Evolutionary conservation across 2,113 vertebrate species (phyloP).

Genomic region (Machaerirhynchus nigripectus): DNA sequence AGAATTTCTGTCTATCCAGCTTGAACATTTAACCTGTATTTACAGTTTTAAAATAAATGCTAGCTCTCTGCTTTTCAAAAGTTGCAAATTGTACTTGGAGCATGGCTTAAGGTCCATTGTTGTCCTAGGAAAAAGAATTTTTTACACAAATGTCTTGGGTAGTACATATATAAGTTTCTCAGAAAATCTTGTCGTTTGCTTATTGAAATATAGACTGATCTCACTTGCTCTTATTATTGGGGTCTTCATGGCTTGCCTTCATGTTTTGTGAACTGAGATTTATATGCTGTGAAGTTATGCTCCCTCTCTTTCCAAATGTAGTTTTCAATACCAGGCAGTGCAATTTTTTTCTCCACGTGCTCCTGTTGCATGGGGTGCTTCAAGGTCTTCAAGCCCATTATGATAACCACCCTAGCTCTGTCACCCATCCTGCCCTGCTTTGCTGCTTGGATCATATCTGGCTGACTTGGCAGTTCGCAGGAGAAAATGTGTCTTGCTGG

Average conservation of each 20-base stretch:
- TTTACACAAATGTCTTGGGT: neutral
- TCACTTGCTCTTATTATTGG: neutral
- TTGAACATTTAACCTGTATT: neutral
- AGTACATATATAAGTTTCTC: neutral
- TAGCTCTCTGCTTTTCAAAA: neutral
- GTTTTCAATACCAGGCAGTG: neutral
- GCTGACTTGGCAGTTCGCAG: neutral
- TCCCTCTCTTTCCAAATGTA: neutral
- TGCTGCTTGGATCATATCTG: neutral
- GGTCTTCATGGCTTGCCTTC: neutral
- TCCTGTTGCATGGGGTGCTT: neutral
- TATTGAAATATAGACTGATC: neutral
- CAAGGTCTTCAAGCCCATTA: neutral
- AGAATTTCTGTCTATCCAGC: neutral
- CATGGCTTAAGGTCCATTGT: neutral
- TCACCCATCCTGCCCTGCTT: neutral
- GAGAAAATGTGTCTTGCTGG: neutral
- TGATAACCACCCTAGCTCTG: neutral
- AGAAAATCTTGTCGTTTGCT: neutral
- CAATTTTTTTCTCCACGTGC: accelerated
- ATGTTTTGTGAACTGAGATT: neutral
- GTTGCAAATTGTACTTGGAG: neutral
- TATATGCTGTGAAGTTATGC: neutral
- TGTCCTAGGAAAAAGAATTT: neutral
- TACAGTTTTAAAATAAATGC: neutral